Evolutionary conservation across 2,113 vertebrate genomes (phyloP).

Genomic region (Alligator mississippiensis): DNA sequence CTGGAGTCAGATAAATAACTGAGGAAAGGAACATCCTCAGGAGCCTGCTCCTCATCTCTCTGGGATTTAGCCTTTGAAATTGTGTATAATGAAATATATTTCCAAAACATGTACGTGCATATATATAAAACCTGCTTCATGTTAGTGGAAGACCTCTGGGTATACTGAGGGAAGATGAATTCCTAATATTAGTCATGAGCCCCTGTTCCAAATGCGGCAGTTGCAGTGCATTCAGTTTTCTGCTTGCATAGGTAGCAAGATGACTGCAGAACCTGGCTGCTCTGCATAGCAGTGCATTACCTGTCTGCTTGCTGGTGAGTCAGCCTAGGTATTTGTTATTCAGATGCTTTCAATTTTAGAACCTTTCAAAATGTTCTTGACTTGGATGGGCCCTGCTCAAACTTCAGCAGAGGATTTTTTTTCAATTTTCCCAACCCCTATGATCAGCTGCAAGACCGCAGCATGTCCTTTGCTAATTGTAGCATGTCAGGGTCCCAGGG

Average conservation of each 20-base stretch:
- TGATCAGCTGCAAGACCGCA: too few species aligned
- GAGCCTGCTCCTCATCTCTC: not conserved
- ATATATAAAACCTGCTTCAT: not conserved
- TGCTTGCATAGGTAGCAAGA: not conserved
- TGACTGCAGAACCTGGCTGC: not conserved
- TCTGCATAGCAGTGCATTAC: not conserved
- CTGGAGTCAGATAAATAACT: not conserved
- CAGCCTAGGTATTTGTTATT: not conserved
- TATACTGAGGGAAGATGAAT: not conserved
- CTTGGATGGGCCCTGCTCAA: not conserved
- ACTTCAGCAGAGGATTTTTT: not conserved
- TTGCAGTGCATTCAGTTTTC: not conserved
- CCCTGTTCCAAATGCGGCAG: not conserved
- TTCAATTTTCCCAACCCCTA: not conserved
- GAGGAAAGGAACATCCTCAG: not conserved
- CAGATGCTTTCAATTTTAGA: not conserved
- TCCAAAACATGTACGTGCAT: not conserved
- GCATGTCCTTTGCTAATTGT: too few species aligned
- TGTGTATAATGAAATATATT: not conserved
- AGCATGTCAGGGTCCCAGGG: too few species aligned
- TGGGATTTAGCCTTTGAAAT: not conserved
- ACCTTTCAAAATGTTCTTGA: not conserved
- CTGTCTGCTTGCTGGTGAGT: not conserved
- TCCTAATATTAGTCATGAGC: not conserved
- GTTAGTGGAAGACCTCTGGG: not conserved